These are phyloP conservation scores for Drosophila nr. medialis DNA, from an alignment of 2,888 invertebrate species.

Conservation along the genomic window DNA sequence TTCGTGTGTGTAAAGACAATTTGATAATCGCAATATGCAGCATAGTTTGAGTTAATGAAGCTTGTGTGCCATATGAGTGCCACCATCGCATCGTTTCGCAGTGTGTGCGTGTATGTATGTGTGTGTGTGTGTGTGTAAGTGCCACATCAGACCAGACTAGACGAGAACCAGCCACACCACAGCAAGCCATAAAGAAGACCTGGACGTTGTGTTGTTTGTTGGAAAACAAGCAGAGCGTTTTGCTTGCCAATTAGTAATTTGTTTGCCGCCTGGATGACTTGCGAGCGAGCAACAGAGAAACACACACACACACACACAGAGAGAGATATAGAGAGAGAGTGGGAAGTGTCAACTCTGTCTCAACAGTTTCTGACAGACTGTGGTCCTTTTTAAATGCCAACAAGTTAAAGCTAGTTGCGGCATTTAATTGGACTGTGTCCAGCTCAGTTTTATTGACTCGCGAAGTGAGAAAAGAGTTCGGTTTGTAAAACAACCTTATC, in stretches of 20 bases:
- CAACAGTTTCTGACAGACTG: constrained; percentile 49
- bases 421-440: constrained; percentile 4
- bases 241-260: constrained; percentile 79
- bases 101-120: background rate
- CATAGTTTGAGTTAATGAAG: constrained; percentile 79
- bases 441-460: constrained; percentile 10
- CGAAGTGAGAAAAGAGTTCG: background rate
- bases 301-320: background rate
- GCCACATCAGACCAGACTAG: constrained; percentile 12
- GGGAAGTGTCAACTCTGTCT: background rate
- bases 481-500: background rate
- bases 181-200: constrained; percentile 25
- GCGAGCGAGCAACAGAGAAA: constrained; percentile 5
- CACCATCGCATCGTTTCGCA: constrained; percentile 33
- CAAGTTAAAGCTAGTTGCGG: constrained; percentile 10
- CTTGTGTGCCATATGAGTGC: constrained; percentile 65
- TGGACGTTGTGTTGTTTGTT: constrained; percentile 63
- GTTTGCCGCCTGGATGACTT: constrained; percentile 63
- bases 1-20: constrained; percentile 76
- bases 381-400: constrained; percentile 35
- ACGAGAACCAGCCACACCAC: constrained; percentile 14
- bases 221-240: constrained; percentile 77
- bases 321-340: background rate
- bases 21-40: constrained; percentile 79
- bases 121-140: constrained; percentile 3